phyloP scores from a whole-genome alignment of 2,888 invertebrate species.

The Phaedon cochleariae region DNA sequence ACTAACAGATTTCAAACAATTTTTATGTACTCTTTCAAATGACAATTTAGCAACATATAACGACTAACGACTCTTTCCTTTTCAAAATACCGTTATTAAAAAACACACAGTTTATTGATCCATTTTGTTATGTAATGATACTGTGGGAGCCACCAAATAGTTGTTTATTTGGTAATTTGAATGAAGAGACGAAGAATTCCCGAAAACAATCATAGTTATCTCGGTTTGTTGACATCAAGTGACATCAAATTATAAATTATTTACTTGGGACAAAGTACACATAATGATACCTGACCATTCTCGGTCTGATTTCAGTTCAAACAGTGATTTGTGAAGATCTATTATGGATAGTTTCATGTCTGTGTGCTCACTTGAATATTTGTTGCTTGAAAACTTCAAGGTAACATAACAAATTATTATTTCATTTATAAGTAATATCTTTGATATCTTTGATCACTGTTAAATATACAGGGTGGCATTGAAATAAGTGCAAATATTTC shows the following conservation, averaged over 20 bases:
- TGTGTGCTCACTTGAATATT: slow-evolving; percentile 8
- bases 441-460: too few relatives aligned
- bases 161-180: slow-evolving; percentile 10
- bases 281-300: slow-evolving; percentile 23
- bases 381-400: slow-evolving; percentile 9
- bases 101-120: background rate
- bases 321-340: slow-evolving; percentile 5
- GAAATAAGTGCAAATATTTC: too few relatives aligned
- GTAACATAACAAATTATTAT: background rate
- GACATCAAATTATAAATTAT: slow-evolving; percentile 21
- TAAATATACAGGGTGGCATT: too few relatives aligned
- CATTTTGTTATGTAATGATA: background rate
- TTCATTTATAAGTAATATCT: too few relatives aligned
- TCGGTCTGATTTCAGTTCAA: slow-evolving; percentile 1
- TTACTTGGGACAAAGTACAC: slow-evolving; percentile 19
- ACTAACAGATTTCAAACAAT: too few relatives aligned
- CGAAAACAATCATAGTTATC: slow-evolving; percentile 9
- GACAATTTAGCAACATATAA: too few relatives aligned
- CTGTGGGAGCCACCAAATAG: background rate
- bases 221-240: slow-evolving; percentile 28
- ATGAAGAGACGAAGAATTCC: background rate
- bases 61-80: too few relatives aligned
- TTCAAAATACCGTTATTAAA: background rate
- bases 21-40: too few relatives aligned
- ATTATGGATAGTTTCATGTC: slow-evolving; percentile 9